phyloP scores from a whole-genome alignment of 2,888 invertebrate genomes.

The Lycaena phlaeas region DNA sequence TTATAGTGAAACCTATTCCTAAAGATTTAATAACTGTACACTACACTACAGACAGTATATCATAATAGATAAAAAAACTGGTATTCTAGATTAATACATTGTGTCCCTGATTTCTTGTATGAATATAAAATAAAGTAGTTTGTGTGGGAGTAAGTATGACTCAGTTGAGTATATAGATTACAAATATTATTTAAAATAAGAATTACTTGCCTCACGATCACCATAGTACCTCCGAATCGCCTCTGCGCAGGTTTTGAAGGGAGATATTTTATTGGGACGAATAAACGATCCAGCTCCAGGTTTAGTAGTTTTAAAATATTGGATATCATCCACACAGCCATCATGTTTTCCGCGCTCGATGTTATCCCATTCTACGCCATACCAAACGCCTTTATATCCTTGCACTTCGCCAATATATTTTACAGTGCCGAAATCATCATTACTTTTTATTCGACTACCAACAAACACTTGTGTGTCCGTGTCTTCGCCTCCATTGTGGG shows the following conservation, averaged over 20 bases:
- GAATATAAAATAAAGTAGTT: too few relatives aligned
- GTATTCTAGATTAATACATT: too few relatives aligned
- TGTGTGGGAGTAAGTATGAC: constrained; percentile 4
- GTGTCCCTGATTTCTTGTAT: too few relatives aligned
- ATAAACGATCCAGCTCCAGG: constrained; percentile 93
- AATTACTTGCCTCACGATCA: constrained; percentile 51
- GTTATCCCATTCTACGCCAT: constrained; percentile 98
- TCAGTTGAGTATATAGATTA: neutral
- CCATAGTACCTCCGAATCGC: constrained; percentile 76
- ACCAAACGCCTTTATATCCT: constrained; percentile 83
- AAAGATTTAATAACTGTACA: too few relatives aligned
- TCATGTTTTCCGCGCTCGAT: constrained; percentile 91
- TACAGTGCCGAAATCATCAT: constrained; percentile 68
- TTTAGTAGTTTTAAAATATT: constrained; percentile 84
- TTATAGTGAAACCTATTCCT: too few relatives aligned
- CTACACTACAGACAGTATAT: too few relatives aligned
- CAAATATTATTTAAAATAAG: constrained; percentile 7
- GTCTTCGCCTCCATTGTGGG: constrained; percentile 61
- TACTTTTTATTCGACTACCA: constrained; percentile 56
- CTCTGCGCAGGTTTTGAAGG: constrained; percentile 79
- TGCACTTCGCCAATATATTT: constrained; percentile 84
- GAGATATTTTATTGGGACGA: constrained; percentile 83
- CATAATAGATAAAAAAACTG: too few relatives aligned
- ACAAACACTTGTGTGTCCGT: constrained; percentile 60
- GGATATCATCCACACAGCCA: constrained; percentile 84